These are phyloP conservation scores for Cheiracanthium punctorium DNA, from an alignment of 2,888 invertebrate genomes.

Conservation along the genomic window DNA sequence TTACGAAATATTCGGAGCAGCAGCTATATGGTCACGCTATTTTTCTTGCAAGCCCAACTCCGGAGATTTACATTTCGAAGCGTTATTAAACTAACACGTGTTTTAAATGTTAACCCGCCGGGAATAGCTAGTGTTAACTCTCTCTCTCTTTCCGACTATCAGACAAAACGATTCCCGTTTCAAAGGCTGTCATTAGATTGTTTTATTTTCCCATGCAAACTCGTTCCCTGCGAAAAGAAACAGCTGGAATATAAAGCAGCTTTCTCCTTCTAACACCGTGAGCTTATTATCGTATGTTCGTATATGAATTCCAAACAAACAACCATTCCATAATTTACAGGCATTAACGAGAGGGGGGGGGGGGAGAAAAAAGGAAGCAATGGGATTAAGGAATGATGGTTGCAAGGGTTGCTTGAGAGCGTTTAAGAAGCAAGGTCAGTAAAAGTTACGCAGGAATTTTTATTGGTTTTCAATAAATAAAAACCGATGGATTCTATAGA, in stretches of 20 bases:
- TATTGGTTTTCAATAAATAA: background rate
- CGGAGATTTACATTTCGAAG: background rate
- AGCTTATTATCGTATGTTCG: background rate
- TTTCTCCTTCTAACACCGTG: background rate
- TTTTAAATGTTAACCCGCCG: background rate
- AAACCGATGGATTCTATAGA: no score
- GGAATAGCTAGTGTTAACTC: background rate
- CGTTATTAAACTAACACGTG: background rate
- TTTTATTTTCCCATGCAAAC: background rate
- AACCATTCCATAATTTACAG: background rate
- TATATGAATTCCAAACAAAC: no score
- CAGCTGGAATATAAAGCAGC: background rate
- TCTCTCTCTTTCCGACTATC: background rate
- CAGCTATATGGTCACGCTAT: no score
- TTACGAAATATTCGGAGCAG: no score
- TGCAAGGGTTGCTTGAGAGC: no score
- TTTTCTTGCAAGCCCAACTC: background rate
- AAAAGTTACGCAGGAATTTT: background rate
- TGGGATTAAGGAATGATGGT: no score
- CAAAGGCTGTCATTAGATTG: background rate
- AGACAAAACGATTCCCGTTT: background rate
- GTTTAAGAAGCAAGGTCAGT: background rate
- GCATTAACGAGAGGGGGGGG: background rate
- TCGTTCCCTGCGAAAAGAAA: background rate
- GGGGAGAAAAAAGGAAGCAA: background rate